Conservation (phyloP, 2,888 invertebrate genomes). For the Spatulosminthurus flaviceps region DNA sequence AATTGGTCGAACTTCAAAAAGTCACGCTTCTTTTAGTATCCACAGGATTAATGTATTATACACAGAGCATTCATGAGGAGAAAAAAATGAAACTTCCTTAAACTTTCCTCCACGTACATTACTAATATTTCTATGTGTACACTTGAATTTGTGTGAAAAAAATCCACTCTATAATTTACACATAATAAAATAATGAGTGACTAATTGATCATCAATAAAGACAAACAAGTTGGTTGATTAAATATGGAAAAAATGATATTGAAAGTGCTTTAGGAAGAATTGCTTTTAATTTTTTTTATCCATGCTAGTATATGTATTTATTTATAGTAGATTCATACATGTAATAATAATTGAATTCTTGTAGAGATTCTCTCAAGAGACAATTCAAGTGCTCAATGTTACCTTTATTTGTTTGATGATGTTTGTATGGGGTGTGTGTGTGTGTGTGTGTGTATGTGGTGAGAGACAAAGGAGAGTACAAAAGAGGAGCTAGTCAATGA, state of each 20-base stretch:
- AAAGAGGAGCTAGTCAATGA: background rate
- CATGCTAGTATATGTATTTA: background rate
- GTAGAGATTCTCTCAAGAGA: too few relatives aligned
- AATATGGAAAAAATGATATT: background rate
- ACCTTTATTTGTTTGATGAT: background rate
- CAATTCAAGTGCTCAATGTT: too few relatives aligned
- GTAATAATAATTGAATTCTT: too few relatives aligned
- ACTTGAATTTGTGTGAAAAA: too few relatives aligned
- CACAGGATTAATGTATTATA: too few relatives aligned
- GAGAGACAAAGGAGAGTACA: background rate
- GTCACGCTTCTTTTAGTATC: too few relatives aligned
- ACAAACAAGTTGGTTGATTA: slow-evolving; percentile 3
- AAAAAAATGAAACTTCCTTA: too few relatives aligned
- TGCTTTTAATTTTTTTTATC: background rate
- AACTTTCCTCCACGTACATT: too few relatives aligned
- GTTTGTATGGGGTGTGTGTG: background rate
- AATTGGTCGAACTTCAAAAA: too few relatives aligned
- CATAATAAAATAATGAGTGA: slow-evolving; percentile 23
- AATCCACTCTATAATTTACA: slow-evolving; percentile 19
- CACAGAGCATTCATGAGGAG: too few relatives aligned
- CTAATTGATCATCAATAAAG: slow-evolving; percentile 21
- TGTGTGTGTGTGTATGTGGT: background rate
- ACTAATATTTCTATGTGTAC: too few relatives aligned
- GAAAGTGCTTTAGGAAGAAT: background rate
- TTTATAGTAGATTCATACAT: too few relatives aligned